Base-by-base conservation (phyloP, 2,888 invertebrate species). In the Brenthis hecate region DNA sequence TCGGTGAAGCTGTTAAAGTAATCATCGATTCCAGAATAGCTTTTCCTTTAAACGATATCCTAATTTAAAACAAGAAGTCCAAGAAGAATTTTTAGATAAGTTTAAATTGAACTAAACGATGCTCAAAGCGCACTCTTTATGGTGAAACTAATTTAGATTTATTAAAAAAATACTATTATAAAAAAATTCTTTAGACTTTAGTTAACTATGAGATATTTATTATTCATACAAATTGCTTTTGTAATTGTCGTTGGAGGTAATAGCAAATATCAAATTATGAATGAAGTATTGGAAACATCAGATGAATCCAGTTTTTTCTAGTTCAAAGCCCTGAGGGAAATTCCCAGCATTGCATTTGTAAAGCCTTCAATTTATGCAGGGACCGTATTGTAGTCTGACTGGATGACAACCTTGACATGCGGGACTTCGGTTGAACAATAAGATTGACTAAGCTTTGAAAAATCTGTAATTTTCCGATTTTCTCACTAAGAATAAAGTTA, bases 301-400 rank as follows among this genome's bases (percentile, higher is more conserved):
- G 83, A 85, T 82, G 83, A 85, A 84, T 81, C 77, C 80, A 76
- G 80, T 83, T 83, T 88, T 88, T 89, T 83, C 78, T 77, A 81
- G 82, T 80, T 83, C 81, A 85, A 85, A 89, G 81, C 80, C 89
- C 91, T 86, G 77, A 85, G 90, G 90, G 90, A 90, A 91, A 90
- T 89, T 85, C 80, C 84, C 82, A 78, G 78, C 85, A 81, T 81
- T 84, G 86, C 81, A 82, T 81, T 78, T 83, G 82, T 82, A 85
- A 86, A 89, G 86, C 85, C 86, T 85, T 87, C 88, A 88, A 90
- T 91, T 91, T 91, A 89, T 90, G 86, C 89, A 85, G 78, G 78
- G 79, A 80, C 83, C 80, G 86, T 83, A 86, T 84, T 86, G 85
- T 80, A 83, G 84, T 85, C 85, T 84, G 83, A 85, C 84, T 79